These are phyloP conservation scores for Ochropleura plecta DNA, from an alignment of 2,888 invertebrate genomes.

Conservation along the genomic window DNA sequence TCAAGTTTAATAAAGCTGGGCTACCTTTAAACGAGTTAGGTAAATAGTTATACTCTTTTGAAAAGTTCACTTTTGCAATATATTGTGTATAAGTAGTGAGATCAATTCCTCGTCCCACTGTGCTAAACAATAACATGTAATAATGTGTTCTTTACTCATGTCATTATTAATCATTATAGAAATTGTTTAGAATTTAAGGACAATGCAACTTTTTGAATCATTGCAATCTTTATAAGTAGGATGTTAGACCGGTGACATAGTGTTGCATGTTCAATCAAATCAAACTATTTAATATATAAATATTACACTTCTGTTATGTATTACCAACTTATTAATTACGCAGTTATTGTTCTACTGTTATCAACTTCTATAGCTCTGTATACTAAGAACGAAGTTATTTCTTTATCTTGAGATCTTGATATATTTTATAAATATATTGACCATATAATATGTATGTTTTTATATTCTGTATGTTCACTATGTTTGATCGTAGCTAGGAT, in stretches of 20 bases:
- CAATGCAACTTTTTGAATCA: not conserved
- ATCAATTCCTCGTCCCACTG: slow-evolving; percentile 1
- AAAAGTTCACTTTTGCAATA: slow-evolving; percentile 13
- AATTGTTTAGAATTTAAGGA: slow-evolving; percentile 17
- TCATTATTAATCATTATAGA: slow-evolving; percentile 10
- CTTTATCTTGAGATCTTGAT: slow-evolving; percentile 24
- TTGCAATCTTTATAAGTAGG: slow-evolving; percentile 4
- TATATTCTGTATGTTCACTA: slow-evolving; percentile 37
- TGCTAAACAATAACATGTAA: slow-evolving; percentile 13
- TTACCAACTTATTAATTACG: not conserved
- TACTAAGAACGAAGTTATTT: slow-evolving; percentile 30
- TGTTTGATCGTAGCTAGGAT: slow-evolving; percentile 32
- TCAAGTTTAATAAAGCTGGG: not conserved
- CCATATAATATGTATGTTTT: slow-evolving; percentile 33
- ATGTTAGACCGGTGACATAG: slow-evolving; percentile 19
- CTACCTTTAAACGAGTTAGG: slow-evolving; percentile 12
- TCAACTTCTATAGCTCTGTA: not conserved
- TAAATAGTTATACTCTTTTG: slow-evolving; percentile 17
- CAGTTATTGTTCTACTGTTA: slow-evolving; percentile 12
- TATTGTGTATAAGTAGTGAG: not conserved
- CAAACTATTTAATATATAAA: not conserved
- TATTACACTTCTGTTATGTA: slow-evolving; percentile 2
- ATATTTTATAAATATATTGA: slow-evolving; percentile 47
- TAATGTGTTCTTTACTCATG: slow-evolving; percentile 9
- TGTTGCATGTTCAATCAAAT: slow-evolving; percentile 1